Evolutionary conservation across 2,888 invertebrate genomes (phyloP), one percentile per base, ranked within the genome.

Genomic region (Clanis bilineata): DNA sequence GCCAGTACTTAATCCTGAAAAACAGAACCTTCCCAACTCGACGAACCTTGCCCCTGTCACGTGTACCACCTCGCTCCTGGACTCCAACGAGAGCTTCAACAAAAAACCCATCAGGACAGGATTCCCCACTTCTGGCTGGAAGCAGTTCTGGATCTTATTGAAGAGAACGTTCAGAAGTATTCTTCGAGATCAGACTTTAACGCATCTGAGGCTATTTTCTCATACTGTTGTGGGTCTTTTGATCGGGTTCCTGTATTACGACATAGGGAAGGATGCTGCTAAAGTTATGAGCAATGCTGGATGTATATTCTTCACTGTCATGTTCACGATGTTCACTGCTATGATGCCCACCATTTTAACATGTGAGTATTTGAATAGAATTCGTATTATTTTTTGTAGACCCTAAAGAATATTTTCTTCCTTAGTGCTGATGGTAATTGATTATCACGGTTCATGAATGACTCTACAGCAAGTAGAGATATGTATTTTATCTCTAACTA

Each of bases 271-370:
- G 71, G 97, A 98, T 79, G 98, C 98, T 18, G 96, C 96, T 57
- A 98, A 98, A 90, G 97, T 97, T 23, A 96, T 96, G 94, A 98
- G 98, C 88, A 99, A 99, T 79, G 96, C 98, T 23, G 98, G 98
- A 47, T 98, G 97, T 87, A 95, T 99, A 72, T 99, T 99, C 93
- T 98, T 99, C 90, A 98, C 97, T 68, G 96, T 98, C 70, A 95
- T 99, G 90, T 99, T 99, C 88, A 96, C 98, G 70, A 98, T 98
- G 96, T 99, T 98, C 85, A 98, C 98, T 58, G 98, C 98, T 56
- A 97, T 99, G 96, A 99, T 99, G 98, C 98, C 98, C 67, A 99
- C 98, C 56, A 98, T 99, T 78, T 94, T 98, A 75, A 98, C 99
- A 80, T 99, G 98, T 98, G 92, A 96, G 97, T 95, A 66, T 56